Evolutionary conservation across 2,797 vertebrate species (phyloP), one percentile per base, ranked within the genome.

Genomic region (Peromyscus melanophrys): DNA sequence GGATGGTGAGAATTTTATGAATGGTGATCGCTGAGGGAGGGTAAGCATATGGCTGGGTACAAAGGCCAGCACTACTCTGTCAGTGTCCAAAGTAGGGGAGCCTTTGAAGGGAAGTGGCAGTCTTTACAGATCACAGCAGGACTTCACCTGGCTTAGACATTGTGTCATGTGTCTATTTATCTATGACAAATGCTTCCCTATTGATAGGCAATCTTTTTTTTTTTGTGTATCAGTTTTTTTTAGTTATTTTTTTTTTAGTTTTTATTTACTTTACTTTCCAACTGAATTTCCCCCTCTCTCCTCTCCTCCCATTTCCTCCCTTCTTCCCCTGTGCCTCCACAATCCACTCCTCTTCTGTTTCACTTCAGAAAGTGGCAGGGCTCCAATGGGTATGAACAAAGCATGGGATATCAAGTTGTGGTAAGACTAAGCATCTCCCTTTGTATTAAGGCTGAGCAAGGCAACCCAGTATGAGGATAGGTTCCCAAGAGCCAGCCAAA

Each of bases 1-100:
- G 80, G 37, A 46, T 75, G n/a, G 46, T 76, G 34, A 61, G 67
- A 84, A 80, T 76, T 91, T 86, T 91, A 71, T 55, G 59, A 82
- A 34, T 4, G 65, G 61, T n/a, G 25, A 27, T 17, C 69, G 63
- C 46, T 29, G 31, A 78, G 16, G 14, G 27, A 11, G 86, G 14
- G 29, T 67, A 17, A 59, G 55, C n/a, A 4, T 5, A 8, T 86
- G 21, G 10, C 34, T 85, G 34, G 25, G 86, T 19, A 73, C 40
- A 80, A 19, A 69, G 17, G 46, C 31, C 65, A 40, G 46, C 7
- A 14, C 59, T 87, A 0, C 27, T 49, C 14, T 10, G 13, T 57
- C 55, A 49, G 55, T 63, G 4, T 31, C n/a, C 69, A 10, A 12
- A 13, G 11, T 55, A 13, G 14, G 59, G 46, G 71, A 43, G 19